Percentiles rank a stretch among this genome's conserved stretches.
These are phyloP conservation scores for Liparis tanakae DNA, from an alignment of 2,797 vertebrate genomes.

Conservation along the genomic window DNA sequence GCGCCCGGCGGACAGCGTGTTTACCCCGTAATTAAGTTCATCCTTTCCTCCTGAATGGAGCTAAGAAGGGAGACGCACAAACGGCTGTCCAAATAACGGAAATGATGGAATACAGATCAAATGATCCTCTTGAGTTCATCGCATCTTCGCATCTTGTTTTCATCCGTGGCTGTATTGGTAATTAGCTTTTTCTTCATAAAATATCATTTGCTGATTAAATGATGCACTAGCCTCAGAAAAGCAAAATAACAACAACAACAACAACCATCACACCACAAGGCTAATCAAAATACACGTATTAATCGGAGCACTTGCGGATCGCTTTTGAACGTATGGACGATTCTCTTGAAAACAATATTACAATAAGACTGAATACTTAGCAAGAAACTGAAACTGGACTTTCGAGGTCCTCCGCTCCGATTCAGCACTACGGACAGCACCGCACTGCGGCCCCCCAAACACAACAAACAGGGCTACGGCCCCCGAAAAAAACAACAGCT, in stretches of 20 bases:
- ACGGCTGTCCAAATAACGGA: constrained; percentile 35
- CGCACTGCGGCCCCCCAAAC: too few species aligned
- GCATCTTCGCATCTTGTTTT: background rate
- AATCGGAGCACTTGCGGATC: background rate
- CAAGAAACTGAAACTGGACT: too few species aligned
- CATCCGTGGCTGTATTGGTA: background rate
- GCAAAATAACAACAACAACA: background rate
- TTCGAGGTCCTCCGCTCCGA: background rate
- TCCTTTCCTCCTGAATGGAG: constrained; percentile 35
- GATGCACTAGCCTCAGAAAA: background rate
- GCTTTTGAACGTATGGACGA: background rate
- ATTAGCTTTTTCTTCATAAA: background rate
- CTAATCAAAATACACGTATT: background rate
- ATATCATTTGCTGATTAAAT: background rate
- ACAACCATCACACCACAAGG: background rate
- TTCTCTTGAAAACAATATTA: too few species aligned
- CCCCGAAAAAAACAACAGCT: background rate
- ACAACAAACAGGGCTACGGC: too few species aligned
- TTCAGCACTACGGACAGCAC: too few species aligned
- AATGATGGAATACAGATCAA: constrained; percentile 24
- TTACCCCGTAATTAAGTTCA: constrained; percentile 61
- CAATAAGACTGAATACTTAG: too few species aligned
- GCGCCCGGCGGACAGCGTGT: constrained; percentile 36
- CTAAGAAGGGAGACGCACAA: constrained; percentile 28
- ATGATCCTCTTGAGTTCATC: constrained; percentile 4